These are phyloP conservation scores for Leptonema lineaticorne DNA, from an alignment of 1,140 invertebrate genomes.

Conservation along the genomic window DNA sequence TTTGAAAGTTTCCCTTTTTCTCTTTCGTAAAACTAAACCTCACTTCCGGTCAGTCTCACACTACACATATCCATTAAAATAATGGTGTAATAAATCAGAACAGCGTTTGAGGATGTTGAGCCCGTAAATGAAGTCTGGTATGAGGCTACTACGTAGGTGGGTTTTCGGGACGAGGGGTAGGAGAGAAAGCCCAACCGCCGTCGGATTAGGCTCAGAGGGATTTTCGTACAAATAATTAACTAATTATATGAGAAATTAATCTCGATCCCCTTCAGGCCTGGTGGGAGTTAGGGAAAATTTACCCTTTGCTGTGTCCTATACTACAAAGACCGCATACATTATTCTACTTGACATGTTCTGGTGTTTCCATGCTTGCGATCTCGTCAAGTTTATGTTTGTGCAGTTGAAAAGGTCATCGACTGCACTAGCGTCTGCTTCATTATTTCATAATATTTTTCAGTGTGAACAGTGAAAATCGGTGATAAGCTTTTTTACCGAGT, in stretches of 20 bases:
- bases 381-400: background rate
- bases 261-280: slow-evolving; percentile 14
- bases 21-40: background rate
- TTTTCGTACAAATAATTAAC: slow-evolving; percentile 32
- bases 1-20: background rate
- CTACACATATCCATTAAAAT: slow-evolving; percentile 20
- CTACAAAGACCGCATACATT: slow-evolving; percentile 25
- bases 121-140: background rate
- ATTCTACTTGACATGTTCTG: slow-evolving; percentile 18
- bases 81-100: slow-evolving; percentile 22
- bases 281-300: background rate
- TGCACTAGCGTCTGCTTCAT: too few relatives aligned
- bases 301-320: slow-evolving; percentile 11
- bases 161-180: background rate
- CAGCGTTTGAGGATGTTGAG: slow-evolving; percentile 6
- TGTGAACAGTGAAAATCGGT: too few relatives aligned
- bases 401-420: background rate
- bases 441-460: too few relatives aligned
- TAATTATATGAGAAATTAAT: slow-evolving; percentile 36
- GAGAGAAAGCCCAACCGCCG: background rate
- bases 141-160: background rate
- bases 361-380: background rate
- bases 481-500: too few relatives aligned
- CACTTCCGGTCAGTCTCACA: slow-evolving; percentile 11
- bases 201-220: slow-evolving; percentile 22